Conservation (phyloP, 2,888 invertebrate species). For the Lithophane socia region DNA sequence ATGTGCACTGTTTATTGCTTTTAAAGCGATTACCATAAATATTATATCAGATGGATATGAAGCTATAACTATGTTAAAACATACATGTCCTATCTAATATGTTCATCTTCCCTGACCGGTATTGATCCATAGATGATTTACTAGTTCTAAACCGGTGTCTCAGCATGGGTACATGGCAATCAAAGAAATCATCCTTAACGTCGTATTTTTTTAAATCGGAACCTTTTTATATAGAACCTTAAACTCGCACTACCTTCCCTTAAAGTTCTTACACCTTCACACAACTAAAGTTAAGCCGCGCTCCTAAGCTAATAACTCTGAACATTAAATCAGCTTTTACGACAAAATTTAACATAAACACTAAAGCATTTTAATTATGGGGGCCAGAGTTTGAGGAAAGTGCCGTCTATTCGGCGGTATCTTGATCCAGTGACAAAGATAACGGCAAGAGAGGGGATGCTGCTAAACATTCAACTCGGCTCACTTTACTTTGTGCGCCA, state of each 20-base stretch:
- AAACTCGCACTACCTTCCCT: constrained; percentile 8
- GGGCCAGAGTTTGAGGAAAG: constrained; percentile 56
- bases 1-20: constrained; percentile 16
- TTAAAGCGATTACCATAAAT: background rate
- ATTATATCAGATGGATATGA: no score
- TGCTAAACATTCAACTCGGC: constrained; percentile 48
- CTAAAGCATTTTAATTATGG: constrained; percentile 65
- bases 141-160: background rate
- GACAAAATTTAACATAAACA: constrained; percentile 63
- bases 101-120: background rate
- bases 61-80: background rate
- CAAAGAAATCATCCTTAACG: background rate
- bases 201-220: background rate
- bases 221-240: constrained; percentile 10
- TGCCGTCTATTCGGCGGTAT: constrained; percentile 52
- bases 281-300: constrained; percentile 38
- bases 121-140: background rate
- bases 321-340: constrained; percentile 62
- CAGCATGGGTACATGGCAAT: background rate
- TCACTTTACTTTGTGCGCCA: constrained; percentile 43
- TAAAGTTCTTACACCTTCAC: constrained; percentile 38
- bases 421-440: constrained; percentile 60
- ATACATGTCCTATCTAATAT: no score
- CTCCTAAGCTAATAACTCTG: constrained; percentile 52
- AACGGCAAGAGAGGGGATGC: constrained; percentile 51